phyloP scores from a whole-genome alignment of 2,113 vertebrate species.

The Calyptomena viridis region DNA sequence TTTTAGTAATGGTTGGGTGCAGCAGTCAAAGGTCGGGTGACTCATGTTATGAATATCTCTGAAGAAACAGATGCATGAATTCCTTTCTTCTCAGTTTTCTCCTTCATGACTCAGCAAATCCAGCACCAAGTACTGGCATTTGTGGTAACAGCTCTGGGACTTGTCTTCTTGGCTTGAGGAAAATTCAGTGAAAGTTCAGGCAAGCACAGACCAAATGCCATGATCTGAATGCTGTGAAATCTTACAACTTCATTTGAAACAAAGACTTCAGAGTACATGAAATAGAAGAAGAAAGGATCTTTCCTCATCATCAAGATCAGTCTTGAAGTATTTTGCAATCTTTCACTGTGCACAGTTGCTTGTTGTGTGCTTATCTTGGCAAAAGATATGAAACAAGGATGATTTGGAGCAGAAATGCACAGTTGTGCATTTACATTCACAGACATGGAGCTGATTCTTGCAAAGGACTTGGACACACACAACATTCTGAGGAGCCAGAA shows the following conservation, averaged over 20 bases:
- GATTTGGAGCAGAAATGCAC: not conserved
- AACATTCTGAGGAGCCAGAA: not conserved
- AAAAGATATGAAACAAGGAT: not conserved
- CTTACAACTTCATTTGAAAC: not conserved
- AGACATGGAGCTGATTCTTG: not conserved
- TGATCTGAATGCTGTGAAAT: not conserved
- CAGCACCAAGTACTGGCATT: not conserved
- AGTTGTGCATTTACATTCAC: not conserved
- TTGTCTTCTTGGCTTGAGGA: not conserved
- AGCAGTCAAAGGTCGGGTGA: not conserved
- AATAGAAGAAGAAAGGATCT: not conserved
- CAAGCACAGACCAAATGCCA: conserved; percentile 1
- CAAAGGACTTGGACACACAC: not conserved
- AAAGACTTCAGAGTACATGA: not conserved
- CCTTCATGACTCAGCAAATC: not conserved
- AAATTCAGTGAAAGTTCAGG: conserved; percentile 8
- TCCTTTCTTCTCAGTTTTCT: not conserved
- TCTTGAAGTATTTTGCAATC: not conserved
- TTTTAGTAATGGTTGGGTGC: not conserved
- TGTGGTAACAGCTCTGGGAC: not conserved
- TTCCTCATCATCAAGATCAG: not conserved
- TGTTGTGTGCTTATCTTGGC: not conserved
- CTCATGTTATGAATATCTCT: not conserved
- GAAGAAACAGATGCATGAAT: not conserved
- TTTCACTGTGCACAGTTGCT: not conserved